Percentiles rank a stretch among this genome's conserved stretches.
Conservation (phyloP, 1,140 invertebrate genomes). For the Heliothis subflexa region DNA sequence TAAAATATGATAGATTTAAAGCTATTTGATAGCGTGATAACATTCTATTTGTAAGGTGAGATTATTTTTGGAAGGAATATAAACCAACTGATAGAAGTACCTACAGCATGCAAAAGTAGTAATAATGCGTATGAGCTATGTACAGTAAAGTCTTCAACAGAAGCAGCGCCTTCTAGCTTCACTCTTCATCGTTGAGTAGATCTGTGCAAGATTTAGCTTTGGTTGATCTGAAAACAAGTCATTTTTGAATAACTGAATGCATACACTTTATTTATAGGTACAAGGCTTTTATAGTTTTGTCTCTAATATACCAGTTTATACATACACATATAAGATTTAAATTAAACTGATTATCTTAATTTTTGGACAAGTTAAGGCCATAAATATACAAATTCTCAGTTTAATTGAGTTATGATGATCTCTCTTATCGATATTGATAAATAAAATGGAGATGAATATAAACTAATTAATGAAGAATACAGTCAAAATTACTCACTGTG, state of each 20-base stretch:
- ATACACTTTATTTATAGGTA: too few species aligned
- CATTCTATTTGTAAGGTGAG: slow-evolving; percentile 4
- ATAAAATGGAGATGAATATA: too few species aligned
- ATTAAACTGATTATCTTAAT: too few species aligned
- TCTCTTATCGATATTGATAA: too few species aligned
- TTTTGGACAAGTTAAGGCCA: too few species aligned
- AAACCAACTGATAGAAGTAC: not conserved
- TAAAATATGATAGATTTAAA: slow-evolving; percentile 27
- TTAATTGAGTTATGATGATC: too few species aligned
- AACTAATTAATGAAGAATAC: too few species aligned
- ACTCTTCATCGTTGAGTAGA: slow-evolving; percentile 85
- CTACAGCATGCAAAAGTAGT: slow-evolving; percentile 18
- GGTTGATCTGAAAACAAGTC: slow-evolving; percentile 81
- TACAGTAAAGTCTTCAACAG: slow-evolving; percentile 16
- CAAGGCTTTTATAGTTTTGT: too few species aligned
- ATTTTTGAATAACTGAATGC: too few species aligned
- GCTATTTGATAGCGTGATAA: slow-evolving; percentile 33
- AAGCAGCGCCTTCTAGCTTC: slow-evolving; percentile 48
- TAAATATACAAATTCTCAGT: too few species aligned
- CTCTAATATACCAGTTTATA: too few species aligned
- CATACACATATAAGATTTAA: too few species aligned
- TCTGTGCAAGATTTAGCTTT: slow-evolving; percentile 88
- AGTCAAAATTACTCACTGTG: slow-evolving; percentile 67
- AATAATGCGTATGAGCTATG: slow-evolving; percentile 20
- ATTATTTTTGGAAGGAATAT: slow-evolving; percentile 22